Evolutionary conservation across 2,113 vertebrate species (phyloP).

Genomic region (Ornithorhynchus anatinus): DNA sequence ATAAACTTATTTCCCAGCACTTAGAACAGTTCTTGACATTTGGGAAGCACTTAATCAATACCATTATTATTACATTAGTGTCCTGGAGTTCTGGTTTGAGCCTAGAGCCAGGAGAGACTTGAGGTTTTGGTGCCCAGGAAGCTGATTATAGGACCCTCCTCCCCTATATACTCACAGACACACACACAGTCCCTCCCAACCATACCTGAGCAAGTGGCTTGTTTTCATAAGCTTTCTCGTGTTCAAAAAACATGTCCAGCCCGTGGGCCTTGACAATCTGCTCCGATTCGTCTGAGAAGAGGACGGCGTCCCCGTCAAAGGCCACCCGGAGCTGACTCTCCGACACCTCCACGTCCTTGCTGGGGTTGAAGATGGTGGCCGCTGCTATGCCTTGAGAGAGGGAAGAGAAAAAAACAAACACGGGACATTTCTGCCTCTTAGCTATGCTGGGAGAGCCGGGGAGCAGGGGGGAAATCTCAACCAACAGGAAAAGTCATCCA

Average conservation of each 20-base stretch:
- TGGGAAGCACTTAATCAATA: too few relatives aligned
- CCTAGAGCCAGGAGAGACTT: too few relatives aligned
- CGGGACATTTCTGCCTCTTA: background rate
- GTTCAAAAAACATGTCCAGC: conserved; percentile 93
- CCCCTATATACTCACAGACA: background rate
- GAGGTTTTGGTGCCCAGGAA: background rate
- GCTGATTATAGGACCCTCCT: background rate
- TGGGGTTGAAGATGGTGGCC: conserved; percentile 91
- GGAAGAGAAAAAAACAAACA: background rate
- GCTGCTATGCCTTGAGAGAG: conserved; percentile 85
- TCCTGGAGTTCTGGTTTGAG: too few relatives aligned
- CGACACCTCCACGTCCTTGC: conserved; percentile 78
- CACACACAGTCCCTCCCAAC: background rate
- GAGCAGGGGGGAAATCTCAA: too few relatives aligned
- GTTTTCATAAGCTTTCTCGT: conserved; percentile 89
- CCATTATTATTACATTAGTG: too few relatives aligned
- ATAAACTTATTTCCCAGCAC: too few relatives aligned
- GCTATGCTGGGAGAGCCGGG: too few relatives aligned
- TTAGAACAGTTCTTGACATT: too few relatives aligned
- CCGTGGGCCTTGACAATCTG: conserved; percentile 91
- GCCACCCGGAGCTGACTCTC: conserved; percentile 92
- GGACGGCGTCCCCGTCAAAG: conserved; percentile 92
- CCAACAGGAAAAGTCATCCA: too few relatives aligned
- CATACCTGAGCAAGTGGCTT: conserved; percentile 90
- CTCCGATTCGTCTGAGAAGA: conserved; percentile 95